phyloP scores from a whole-genome alignment of 2,113 vertebrate genomes.

The Gavialis gangeticus region DNA sequence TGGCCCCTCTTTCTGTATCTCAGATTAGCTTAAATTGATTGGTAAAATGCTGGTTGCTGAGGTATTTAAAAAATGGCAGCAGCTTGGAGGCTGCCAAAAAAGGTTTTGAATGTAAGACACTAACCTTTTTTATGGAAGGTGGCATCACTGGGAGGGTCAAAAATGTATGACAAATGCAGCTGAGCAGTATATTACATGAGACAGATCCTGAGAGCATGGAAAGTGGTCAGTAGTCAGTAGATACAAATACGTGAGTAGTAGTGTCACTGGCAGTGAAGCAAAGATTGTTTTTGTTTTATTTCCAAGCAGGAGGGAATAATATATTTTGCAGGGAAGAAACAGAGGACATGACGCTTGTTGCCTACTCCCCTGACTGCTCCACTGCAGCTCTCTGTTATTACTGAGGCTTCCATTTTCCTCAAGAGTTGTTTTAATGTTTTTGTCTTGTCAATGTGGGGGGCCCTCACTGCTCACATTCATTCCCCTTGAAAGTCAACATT shows the following conservation, averaged over 20 bases:
- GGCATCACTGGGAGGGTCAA: too few relatives aligned
- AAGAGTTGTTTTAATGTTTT: not conserved
- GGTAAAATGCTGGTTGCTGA: too few relatives aligned
- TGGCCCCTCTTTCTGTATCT: too few relatives aligned
- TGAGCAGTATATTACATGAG: not conserved
- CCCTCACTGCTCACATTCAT: not conserved
- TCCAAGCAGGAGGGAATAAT: not conserved
- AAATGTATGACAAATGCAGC: not conserved
- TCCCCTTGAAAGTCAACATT: not conserved
- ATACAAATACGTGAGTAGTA: too few relatives aligned
- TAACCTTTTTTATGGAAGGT: too few relatives aligned
- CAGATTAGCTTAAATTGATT: too few relatives aligned
- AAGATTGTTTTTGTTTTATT: not conserved
- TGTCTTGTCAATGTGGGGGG: too few relatives aligned
- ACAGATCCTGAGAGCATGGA: not conserved
- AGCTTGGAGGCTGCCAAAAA: too few relatives aligned
- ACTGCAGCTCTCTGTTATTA: not conserved
- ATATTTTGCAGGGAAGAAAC: not conserved
- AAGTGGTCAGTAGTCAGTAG: not conserved
- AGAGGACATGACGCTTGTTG: not conserved
- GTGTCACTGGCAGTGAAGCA: not conserved
- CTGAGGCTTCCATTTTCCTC: not conserved
- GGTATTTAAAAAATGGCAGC: too few relatives aligned
- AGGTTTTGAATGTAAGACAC: too few relatives aligned
- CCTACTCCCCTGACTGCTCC: too few relatives aligned